Percentiles rank a stretch among this genome's conserved stretches.
Evolutionary conservation across 92 coral and sea anemone species (phyloP).

Genomic region (Epizoanthus stellaris): DNA sequence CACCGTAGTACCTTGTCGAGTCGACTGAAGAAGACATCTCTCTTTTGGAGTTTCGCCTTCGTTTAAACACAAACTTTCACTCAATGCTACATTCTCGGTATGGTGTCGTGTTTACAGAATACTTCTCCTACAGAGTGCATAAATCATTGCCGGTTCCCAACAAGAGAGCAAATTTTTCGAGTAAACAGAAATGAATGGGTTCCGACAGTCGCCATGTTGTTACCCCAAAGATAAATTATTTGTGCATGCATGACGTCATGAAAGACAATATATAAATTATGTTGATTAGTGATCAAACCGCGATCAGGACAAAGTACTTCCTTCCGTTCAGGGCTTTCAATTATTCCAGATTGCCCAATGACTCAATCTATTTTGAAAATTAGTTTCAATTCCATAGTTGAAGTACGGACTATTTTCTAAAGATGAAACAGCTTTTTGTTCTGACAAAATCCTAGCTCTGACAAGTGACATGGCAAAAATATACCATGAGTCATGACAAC

Average conservation of each 20-base stretch:
- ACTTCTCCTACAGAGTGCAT: neutral
- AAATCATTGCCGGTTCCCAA: neutral
- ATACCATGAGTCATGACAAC: no score
- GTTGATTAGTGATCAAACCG: neutral
- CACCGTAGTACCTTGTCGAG: slow-evolving; percentile 26
- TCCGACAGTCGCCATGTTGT: slow-evolving; percentile 62
- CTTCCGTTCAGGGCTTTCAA: no score
- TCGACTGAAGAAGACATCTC: slow-evolving; percentile 31
- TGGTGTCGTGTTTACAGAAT: slow-evolving; percentile 27
- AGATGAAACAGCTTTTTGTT: no score
- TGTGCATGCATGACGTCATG: slow-evolving; percentile 64
- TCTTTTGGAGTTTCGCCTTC: neutral
- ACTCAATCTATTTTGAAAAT: no score
- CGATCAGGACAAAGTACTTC: no score
- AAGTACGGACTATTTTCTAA: no score
- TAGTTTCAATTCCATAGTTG: no score
- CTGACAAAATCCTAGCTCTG: no score
- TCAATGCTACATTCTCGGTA: slow-evolving; percentile 7
- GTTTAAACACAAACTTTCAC: slow-evolving; percentile 18
- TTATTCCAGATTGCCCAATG: no score
- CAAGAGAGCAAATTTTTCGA: slow-evolving; percentile 48
- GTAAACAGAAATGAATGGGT: slow-evolving; percentile 56
- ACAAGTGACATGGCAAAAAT: no score
- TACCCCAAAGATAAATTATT: slow-evolving; percentile 50
- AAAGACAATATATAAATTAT: slow-evolving; percentile 22